Percentiles rank a stretch among this genome's conserved stretches.
These are phyloP conservation scores for Muschampia plurimacula DNA, from an alignment of 2,888 invertebrate genomes.

Conservation along the genomic window DNA sequence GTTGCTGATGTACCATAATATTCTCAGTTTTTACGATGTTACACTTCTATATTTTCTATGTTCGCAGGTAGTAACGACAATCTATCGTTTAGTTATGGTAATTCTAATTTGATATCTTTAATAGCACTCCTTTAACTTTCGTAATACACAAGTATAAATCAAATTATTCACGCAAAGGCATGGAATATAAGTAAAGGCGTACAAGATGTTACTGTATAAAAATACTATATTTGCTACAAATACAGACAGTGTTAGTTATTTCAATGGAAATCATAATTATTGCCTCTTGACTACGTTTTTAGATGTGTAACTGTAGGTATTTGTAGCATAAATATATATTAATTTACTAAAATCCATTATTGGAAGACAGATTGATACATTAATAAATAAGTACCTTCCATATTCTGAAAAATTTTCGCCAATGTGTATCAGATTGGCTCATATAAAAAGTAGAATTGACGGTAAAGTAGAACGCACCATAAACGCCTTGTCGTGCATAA, in stretches of 20 bases:
- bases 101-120: too few relatives aligned
- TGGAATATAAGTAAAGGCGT: too few relatives aligned
- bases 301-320: slow-evolving; percentile 7
- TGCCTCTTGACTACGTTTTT: neutral
- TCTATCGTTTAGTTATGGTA: too few relatives aligned
- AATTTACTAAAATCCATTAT: slow-evolving; percentile 18
- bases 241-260: neutral
- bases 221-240: slow-evolving; percentile 10
- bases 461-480: neutral
- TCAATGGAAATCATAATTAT: neutral
- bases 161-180: too few relatives aligned
- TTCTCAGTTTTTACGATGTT: too few relatives aligned
- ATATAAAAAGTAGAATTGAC: neutral
- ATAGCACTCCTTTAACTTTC: too few relatives aligned
- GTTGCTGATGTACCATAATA: too few relatives aligned
- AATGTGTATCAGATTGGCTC: neutral
- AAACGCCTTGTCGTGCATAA: neutral
- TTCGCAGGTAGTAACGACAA: too few relatives aligned
- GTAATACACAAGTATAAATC: too few relatives aligned
- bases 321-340: slow-evolving; percentile 22
- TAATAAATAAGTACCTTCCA: slow-evolving; percentile 27
- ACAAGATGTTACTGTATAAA: slow-evolving; percentile 2
- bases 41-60: too few relatives aligned
- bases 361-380: slow-evolving; percentile 68
- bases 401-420: neutral